Evolutionary conservation across 2,888 invertebrate genomes (phyloP).

Genomic region (Gasteruption jaculator): DNA sequence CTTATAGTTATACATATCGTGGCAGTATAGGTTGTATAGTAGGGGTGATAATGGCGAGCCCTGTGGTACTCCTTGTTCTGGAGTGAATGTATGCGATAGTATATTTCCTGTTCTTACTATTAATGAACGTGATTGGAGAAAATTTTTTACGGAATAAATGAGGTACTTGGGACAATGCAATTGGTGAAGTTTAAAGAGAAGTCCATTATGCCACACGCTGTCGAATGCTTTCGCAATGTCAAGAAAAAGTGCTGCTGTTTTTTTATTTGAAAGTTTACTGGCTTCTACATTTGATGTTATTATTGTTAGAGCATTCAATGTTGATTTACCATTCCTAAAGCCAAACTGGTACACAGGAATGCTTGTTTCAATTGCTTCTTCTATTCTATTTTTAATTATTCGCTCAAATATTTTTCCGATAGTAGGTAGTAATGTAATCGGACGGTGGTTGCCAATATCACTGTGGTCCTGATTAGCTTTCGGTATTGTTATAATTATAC

Average conservation of each 20-base stretch:
- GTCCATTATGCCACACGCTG: conserved; percentile 6
- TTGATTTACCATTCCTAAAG: conserved; percentile 8
- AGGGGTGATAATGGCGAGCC: conserved; percentile 11
- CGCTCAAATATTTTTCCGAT: conserved; percentile 11
- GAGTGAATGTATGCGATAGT: background rate
- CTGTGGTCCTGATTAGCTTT: conserved; percentile 10
- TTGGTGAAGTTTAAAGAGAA: background rate
- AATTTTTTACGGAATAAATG: background rate
- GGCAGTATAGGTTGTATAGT: conserved; percentile 11
- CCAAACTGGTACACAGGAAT: conserved; percentile 10
- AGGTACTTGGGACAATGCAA: background rate
- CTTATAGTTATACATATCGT: conserved; percentile 6
- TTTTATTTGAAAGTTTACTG: conserved; percentile 1
- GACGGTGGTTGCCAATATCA: conserved; percentile 5
- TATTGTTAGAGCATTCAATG: background rate
- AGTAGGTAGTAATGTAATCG: conserved; percentile 9
- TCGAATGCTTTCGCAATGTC: conserved; percentile 12
- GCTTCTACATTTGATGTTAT: conserved; percentile 6
- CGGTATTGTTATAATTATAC: conserved; percentile 3
- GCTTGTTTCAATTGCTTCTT: background rate
- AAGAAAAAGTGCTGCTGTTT: conserved; percentile 3
- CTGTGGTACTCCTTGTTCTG: conserved; percentile 9
- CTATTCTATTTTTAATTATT: conserved; percentile 8
- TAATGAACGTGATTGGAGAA: background rate
- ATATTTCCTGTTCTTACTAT: background rate